phyloP scores from a whole-genome alignment of 2,888 invertebrate genomes.

The Zonitis immaculata region DNA sequence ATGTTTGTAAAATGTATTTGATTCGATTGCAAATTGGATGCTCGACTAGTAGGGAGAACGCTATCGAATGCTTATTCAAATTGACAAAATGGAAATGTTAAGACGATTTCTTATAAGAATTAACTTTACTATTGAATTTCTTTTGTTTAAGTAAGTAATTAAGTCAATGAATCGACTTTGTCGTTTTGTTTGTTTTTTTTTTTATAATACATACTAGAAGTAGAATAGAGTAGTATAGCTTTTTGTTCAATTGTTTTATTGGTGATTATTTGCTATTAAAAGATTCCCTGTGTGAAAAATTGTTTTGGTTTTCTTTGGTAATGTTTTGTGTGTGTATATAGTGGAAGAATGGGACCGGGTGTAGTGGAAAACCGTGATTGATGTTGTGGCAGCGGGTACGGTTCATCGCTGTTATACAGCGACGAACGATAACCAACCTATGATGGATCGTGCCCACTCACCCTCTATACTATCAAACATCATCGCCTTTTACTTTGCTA shows the following conservation, averaged over 20 bases:
- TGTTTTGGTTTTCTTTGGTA: neutral
- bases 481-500: neutral
- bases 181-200: too few species aligned
- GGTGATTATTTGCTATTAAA: neutral
- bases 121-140: neutral
- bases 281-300: neutral
- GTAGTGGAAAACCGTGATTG: slow-evolving; percentile 33
- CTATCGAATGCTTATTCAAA: neutral
- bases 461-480: slow-evolving; percentile 10
- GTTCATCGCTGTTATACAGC: slow-evolving; percentile 34
- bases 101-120: neutral
- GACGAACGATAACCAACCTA: slow-evolving; percentile 25
- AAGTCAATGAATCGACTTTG: too few species aligned
- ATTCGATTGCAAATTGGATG: slow-evolving; percentile 1
- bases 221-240: too few species aligned
- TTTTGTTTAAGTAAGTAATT: too few species aligned
- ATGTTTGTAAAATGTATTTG: slow-evolving; percentile 29
- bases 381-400: slow-evolving; percentile 32
- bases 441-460: slow-evolving; percentile 25
- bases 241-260: too few species aligned
- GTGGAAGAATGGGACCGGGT: slow-evolving; percentile 15
- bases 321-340: neutral
- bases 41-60: neutral
- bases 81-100: neutral
- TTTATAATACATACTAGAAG: too few species aligned